phyloP scores from a whole-genome alignment of 2,113 vertebrate species.

The Puntigrus tetrazona region DNA sequence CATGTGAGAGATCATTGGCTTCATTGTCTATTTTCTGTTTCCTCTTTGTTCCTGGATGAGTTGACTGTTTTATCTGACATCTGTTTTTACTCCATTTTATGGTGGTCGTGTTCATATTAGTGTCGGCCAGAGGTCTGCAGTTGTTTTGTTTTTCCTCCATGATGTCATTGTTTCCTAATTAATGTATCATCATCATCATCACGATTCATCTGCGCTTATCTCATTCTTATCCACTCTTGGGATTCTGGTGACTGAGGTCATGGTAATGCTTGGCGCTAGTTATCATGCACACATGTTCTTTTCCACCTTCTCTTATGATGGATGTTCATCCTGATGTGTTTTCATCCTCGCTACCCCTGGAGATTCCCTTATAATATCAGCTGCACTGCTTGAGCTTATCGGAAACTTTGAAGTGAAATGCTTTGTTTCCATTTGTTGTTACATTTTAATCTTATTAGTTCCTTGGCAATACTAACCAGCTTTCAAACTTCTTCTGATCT shows the following conservation, averaged over 20 bases:
- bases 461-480: conserved; percentile 10
- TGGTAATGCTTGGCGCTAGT: background rate
- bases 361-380: background rate
- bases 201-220: conserved; percentile 8
- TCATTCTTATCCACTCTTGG: conserved; percentile 1
- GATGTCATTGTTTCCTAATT: conserved; percentile 15
- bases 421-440: background rate
- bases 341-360: conserved; percentile 22
- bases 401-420: background rate
- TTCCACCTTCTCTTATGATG: conserved; percentile 7
- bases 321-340: conserved; percentile 7
- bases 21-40: background rate
- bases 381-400: background rate
- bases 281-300: background rate
- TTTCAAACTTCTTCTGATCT: background rate
- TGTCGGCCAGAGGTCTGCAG: conserved; percentile 1
- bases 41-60: background rate
- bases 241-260: conserved; percentile 25
- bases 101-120: conserved; percentile 5
- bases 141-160: conserved; percentile 27
- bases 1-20: background rate
- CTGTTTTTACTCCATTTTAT: conserved; percentile 31
- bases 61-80: conserved; percentile 19
- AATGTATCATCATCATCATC: conserved; percentile 3
- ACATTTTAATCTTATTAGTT: background rate